A percentile compares a stretch with the other conserved stretches of the same genome.
Conservation (phyloP, 2,113 vertebrate species). For the Heptranchias perlo region DNA sequence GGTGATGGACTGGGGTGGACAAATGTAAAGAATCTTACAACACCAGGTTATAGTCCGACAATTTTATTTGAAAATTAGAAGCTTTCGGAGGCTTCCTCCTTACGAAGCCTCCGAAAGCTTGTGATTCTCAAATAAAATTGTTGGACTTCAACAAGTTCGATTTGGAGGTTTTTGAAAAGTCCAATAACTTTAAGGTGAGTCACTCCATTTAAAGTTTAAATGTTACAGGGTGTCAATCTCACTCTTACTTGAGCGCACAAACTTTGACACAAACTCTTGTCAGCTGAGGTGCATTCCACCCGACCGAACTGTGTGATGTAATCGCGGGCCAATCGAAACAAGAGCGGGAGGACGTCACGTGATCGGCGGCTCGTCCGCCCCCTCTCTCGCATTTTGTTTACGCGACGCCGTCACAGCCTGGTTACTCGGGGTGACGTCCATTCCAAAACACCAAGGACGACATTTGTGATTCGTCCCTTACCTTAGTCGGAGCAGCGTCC, state of each 20-base stretch:
- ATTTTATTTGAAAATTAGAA: too few relatives aligned
- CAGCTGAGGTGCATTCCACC: neutral
- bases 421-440: constrained; percentile 16
- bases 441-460: constrained; percentile 27
- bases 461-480: neutral
- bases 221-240: neutral
- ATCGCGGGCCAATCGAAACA: neutral
- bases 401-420: neutral
- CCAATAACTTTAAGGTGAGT: neutral
- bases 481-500: neutral
- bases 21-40: too few relatives aligned
- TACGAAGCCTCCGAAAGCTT: too few relatives aligned
- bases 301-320: neutral
- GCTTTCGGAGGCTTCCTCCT: too few relatives aligned
- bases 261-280: neutral
- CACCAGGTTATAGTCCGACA: too few relatives aligned
- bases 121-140: too few relatives aligned
- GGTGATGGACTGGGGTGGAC: too few relatives aligned
- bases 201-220: neutral
- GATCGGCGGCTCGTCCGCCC: neutral
- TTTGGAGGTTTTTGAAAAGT: neutral
- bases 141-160: too few relatives aligned
- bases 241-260: neutral
- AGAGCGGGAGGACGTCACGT: neutral
- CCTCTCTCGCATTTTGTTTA: neutral